A percentile compares a stretch with the other conserved stretches of the same genome.
Conservation (phyloP, 2,113 vertebrate genomes). For the Orientallactaga bullata region DNA sequence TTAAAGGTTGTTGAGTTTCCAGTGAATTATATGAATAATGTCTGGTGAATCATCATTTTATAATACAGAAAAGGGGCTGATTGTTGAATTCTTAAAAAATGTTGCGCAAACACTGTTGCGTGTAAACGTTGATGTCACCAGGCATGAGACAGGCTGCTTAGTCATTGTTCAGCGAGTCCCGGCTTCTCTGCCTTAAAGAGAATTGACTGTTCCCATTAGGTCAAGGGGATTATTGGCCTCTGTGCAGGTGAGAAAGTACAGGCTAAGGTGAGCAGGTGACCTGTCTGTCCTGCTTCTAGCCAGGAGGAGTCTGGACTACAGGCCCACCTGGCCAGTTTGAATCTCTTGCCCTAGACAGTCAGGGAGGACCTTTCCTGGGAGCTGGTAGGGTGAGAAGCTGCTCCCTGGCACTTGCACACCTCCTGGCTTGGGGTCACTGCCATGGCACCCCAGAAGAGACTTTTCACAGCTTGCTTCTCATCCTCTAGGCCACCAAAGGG, state of each 20-base stretch:
- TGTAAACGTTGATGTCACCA: background rate
- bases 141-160: background rate
- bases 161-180: background rate
- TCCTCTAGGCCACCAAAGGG: constrained; percentile 89
- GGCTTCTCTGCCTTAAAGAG: background rate
- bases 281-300: background rate
- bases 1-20: background rate
- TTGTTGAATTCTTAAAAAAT: background rate
- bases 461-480: constrained; percentile 40
- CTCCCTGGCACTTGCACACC: background rate
- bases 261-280: background rate
- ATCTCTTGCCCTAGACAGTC: background rate
- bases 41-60: background rate
- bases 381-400: background rate
- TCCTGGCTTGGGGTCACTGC: background rate
- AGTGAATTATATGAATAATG: background rate
- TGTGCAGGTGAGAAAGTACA: background rate
- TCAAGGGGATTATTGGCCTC: background rate
- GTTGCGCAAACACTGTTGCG: background rate
- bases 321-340: background rate
- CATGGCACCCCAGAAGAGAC: background rate
- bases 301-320: background rate
- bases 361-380: background rate
- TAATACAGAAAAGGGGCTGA: background rate
- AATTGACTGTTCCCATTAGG: background rate